Evolutionary conservation across 2,888 invertebrate genomes (phyloP), one percentile per base, ranked within the genome.

Genomic region (Rugalucina vietnamica): DNA sequence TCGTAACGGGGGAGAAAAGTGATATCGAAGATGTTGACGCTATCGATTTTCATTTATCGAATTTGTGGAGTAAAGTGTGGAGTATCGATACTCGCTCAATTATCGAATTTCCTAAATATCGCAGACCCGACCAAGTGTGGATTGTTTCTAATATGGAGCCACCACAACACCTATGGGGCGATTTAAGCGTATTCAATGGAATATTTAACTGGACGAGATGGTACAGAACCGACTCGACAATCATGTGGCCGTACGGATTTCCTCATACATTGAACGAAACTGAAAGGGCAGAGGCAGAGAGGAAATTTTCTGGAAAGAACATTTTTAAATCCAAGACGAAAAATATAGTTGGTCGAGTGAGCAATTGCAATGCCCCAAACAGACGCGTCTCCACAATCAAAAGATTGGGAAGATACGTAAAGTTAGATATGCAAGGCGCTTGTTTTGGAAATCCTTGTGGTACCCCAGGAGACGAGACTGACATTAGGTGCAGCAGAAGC

Each of bases 131-230:
- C 50, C 92, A 92, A 85, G 89, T 91, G 1, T 92, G 92, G 92
- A 84, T 92, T 24, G 37, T 92, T 14, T 84, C 81, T 32, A 91
- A 90, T 43, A 79, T 90, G 65, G 92, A 92, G 76, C 92, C 92
- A 0, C 90, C 92, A 4, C 84, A 88, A 4, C 83, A 89, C 32
- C 82, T 90, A 10, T 91, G 88, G 50, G 84, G 91, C 32, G 84
- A 88, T 69, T 74, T 88, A 21, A 76, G 39, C 5, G 79, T 83
- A 29, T 84, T 90, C 10, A 87, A 87, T 27, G 87, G 87, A 0
- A 27, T 90, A 10, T 92, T 92, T 77, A 92, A 92, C 80, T 92
- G 92, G 92, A 92, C 92, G 0, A 83, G 85, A 12, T 90, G 88
- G 84, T 91, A 91, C 79, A 82, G 91, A 32, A 72, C 79, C 36